These are phyloP conservation scores for Cantharis rufa DNA, from an alignment of 2,888 invertebrate species.

Conservation along the genomic window DNA sequence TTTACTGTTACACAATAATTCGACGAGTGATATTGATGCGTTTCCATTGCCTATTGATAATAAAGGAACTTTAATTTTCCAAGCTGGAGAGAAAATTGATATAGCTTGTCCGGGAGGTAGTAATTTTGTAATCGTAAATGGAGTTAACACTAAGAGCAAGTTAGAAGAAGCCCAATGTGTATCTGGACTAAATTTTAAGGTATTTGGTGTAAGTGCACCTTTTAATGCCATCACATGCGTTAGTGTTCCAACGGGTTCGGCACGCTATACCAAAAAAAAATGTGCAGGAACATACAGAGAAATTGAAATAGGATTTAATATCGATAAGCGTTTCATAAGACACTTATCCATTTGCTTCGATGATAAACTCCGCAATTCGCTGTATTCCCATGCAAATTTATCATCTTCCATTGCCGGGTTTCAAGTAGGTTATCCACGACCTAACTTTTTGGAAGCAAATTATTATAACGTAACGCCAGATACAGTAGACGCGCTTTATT, in stretches of 20 bases:
- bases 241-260: conserved; percentile 51
- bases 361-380: conserved; percentile 55
- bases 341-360: conserved; percentile 63
- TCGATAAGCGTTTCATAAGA: conserved; percentile 57
- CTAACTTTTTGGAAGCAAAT: conserved; percentile 56
- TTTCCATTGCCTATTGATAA: conserved; percentile 34
- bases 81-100: conserved; percentile 27
- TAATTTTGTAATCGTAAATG: conserved; percentile 24
- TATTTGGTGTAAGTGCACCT: conserved; percentile 28
- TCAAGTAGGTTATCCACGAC: conserved; percentile 58
- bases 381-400: conserved; percentile 61
- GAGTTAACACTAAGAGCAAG: conserved; percentile 5
- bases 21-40: conserved; percentile 21
- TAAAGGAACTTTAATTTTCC: conserved; percentile 30
- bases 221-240: conserved; percentile 57
- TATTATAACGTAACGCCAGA: conserved; percentile 55
- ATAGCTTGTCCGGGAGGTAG: conserved; percentile 36
- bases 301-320: conserved; percentile 59
- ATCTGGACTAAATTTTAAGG: conserved; percentile 31
- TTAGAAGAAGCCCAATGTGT: conserved; percentile 30
- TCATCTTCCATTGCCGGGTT: conserved; percentile 56
- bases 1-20: conserved; percentile 54
- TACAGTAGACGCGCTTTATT: conserved; percentile 46
- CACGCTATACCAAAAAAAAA: conserved; percentile 53
- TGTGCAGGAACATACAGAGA: conserved; percentile 53